Conservation (phyloP, 2,797 vertebrate genomes). For the Coracias cyanogaster region DNA sequence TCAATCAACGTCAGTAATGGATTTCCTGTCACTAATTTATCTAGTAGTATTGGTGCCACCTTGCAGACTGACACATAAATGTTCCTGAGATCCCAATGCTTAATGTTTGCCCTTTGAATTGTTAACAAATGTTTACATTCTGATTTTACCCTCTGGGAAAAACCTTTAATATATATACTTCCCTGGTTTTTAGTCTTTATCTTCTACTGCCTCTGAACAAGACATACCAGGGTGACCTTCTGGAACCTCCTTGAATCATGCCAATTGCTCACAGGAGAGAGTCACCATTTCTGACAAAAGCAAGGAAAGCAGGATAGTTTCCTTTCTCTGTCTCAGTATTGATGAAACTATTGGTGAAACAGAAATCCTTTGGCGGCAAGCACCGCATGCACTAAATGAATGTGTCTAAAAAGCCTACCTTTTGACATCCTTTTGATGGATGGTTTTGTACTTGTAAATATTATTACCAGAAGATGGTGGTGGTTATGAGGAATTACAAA, state of each 20-base stretch:
- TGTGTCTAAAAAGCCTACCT: not conserved
- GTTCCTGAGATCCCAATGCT: not conserved
- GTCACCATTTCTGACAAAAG: not conserved
- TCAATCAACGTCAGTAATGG: too few species aligned
- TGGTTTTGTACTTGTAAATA: not conserved
- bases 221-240: not conserved
- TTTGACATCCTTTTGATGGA: not conserved
- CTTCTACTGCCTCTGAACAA: not conserved
- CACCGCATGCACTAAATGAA: not conserved
- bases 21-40: not conserved
- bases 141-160: not conserved
- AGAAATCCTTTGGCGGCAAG: not conserved
- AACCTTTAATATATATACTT: not conserved
- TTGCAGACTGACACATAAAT: not conserved
- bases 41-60: not conserved
- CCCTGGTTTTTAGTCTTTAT: not conserved
- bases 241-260: not conserved
- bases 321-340: not conserved
- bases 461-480: not conserved
- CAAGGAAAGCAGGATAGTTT: not conserved
- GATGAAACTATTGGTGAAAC: not conserved
- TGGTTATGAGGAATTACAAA: not conserved
- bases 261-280: not conserved
- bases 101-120: not conserved
- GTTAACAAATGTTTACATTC: not conserved